A percentile compares a stretch with the other conserved stretches of the same genome.
Conservation (phyloP, 2,113 vertebrate genomes). For the Blennius ocellaris region DNA sequence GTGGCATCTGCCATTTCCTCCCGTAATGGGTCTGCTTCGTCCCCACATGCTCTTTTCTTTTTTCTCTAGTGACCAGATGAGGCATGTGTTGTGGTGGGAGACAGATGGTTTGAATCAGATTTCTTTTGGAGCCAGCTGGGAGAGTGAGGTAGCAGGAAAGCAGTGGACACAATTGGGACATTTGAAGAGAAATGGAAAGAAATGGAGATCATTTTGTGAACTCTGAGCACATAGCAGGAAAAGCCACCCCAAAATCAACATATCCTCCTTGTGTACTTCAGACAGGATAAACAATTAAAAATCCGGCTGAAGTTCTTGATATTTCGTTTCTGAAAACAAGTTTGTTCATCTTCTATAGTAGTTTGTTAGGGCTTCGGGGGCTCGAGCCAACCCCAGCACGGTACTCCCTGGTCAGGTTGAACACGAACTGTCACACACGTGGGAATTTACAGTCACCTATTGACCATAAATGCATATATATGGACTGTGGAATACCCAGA, state of each 20-base stretch:
- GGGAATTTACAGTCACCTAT: too few species aligned
- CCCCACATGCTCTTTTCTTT: conserved; percentile 48
- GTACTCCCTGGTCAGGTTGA: too few species aligned
- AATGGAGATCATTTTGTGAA: conserved; percentile 61
- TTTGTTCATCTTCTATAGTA: too few species aligned
- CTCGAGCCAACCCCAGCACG: too few species aligned
- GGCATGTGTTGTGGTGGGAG: conserved; percentile 61
- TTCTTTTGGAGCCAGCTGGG: conserved; percentile 58
- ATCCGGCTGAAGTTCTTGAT: background rate
- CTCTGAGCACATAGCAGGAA: conserved; percentile 35
- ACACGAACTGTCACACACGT: too few species aligned
- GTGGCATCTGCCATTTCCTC: conserved; percentile 54
- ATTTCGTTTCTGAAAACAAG: background rate
- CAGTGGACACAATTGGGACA: conserved; percentile 46
- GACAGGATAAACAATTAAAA: conserved; percentile 12
- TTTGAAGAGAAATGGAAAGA: conserved; percentile 50
- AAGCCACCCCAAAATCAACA: conserved; percentile 64
- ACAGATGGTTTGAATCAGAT: conserved; percentile 76
- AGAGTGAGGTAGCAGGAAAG: conserved; percentile 45
- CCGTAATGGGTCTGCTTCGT: conserved; percentile 58
- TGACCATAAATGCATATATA: too few species aligned
- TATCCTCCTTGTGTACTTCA: conserved; percentile 15
- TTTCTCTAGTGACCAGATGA: conserved; percentile 52
- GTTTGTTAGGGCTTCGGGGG: too few species aligned
- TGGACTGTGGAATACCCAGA: too few species aligned